These are phyloP conservation scores for Drosophila quinaria DNA, from an alignment of 2,888 invertebrate species.

Conservation along the genomic window DNA sequence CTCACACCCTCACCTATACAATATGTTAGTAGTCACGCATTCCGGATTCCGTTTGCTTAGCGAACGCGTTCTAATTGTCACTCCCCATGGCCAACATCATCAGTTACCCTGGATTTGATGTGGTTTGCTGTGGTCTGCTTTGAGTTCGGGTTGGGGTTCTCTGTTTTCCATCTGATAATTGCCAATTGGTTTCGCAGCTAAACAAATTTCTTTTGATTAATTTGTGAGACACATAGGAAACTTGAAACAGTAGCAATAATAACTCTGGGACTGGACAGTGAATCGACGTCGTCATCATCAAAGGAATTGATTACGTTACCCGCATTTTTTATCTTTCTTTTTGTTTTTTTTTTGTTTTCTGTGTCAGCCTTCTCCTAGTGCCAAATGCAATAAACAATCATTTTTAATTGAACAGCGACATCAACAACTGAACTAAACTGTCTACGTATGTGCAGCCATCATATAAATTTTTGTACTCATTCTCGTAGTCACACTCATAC, in stretches of 20 bases:
- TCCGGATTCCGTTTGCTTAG: conserved; percentile 38
- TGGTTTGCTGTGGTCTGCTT: neutral
- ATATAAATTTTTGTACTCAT: neutral
- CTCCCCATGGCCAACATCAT: conserved; percentile 12
- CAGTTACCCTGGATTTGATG: conserved; percentile 10
- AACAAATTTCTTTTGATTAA: conserved; percentile 54
- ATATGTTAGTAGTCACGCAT: conserved; percentile 52
- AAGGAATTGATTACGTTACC: conserved; percentile 68
- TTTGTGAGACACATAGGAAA: conserved; percentile 40
- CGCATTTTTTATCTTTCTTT: conserved; percentile 49
- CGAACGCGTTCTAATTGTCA: conserved; percentile 50
- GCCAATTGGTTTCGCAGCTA: conserved; percentile 36
- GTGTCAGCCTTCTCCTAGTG: conserved; percentile 47
- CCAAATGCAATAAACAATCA: conserved; percentile 78
- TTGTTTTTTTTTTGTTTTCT: conserved; percentile 9
- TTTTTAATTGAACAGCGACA: conserved; percentile 68
- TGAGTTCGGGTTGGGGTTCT: neutral
- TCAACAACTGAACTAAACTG: conserved; percentile 10
- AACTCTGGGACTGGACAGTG: conserved; percentile 26
- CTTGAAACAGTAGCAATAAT: conserved; percentile 4
- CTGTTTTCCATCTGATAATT: conserved; percentile 51
- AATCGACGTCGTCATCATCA: conserved; percentile 54
- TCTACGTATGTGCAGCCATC: conserved; percentile 3
- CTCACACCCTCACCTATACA: neutral
- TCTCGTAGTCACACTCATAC: neutral